Evolutionary conservation across 2,113 vertebrate genomes (phyloP).

Genomic region (Hiodon alosoides): DNA sequence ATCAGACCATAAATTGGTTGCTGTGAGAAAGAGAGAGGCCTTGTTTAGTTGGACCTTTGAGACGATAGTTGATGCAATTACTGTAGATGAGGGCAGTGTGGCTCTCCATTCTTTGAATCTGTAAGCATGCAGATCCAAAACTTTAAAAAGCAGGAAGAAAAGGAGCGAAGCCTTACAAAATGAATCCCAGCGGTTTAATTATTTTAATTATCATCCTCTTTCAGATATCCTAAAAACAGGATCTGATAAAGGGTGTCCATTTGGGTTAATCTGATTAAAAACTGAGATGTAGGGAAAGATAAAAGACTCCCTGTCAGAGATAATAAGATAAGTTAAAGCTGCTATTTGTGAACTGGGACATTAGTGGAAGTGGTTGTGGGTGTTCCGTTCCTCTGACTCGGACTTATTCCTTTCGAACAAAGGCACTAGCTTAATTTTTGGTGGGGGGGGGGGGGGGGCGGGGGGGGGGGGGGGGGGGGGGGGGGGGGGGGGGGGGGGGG

Average conservation of each 20-base stretch:
- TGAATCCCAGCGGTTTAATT: conserved; percentile 83
- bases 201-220: conserved; percentile 85
- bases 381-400: conserved; percentile 33
- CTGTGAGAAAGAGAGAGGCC: conserved; percentile 42
- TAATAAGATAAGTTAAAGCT: conserved; percentile 67
- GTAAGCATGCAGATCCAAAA: conserved; percentile 59
- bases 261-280: conserved; percentile 80
- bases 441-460: background rate
- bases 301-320: conserved; percentile 73
- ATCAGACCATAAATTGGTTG: conserved; percentile 44
- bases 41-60: conserved; percentile 54
- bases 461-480: background rate
- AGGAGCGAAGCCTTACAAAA: conserved; percentile 41
- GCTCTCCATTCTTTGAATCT: conserved; percentile 54
- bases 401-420: no score
- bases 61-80: conserved; percentile 62
- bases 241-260: conserved; percentile 79
- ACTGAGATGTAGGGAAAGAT: conserved; percentile 70
- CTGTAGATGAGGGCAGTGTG: conserved; percentile 54
- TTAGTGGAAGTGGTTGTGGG: conserved; percentile 55
- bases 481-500: no score
- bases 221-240: conserved; percentile 66
- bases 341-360: conserved; percentile 64
- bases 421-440: no score
- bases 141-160: conserved; percentile 60